phyloP scores from a whole-genome alignment of 2,888 invertebrate genomes.

The Cataglyphis cursor region DNA sequence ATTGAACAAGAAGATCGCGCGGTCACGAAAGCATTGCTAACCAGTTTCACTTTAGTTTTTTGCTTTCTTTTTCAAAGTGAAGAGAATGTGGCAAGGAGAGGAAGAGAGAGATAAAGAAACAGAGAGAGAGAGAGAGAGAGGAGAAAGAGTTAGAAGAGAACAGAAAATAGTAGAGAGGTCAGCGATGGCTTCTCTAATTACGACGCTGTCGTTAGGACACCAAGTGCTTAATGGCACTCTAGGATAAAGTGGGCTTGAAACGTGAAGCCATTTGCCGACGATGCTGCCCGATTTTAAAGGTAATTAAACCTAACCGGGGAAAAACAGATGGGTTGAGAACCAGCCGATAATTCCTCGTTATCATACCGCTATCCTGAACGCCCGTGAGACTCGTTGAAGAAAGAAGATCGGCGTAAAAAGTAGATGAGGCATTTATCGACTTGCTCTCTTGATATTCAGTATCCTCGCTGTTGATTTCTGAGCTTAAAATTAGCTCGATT shows the following conservation, averaged over 20 bases:
- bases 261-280: constrained; percentile 70
- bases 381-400: constrained; percentile 41
- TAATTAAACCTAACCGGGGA: constrained; percentile 69
- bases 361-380: constrained; percentile 50
- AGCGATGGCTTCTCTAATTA: constrained; percentile 73
- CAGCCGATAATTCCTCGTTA: constrained; percentile 57
- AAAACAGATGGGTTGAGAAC: constrained; percentile 64
- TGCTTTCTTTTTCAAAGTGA: not conserved
- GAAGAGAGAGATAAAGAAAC: not conserved
- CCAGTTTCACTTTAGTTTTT: constrained; percentile 18
- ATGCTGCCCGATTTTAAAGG: constrained; percentile 74
- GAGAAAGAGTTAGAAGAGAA: not conserved
- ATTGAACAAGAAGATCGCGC: constrained; percentile 16
- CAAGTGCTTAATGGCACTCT: constrained; percentile 76
- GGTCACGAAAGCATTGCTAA: not conserved
- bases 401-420: constrained; percentile 40
- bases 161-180: constrained; percentile 20
- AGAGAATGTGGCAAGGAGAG: constrained; percentile 13
- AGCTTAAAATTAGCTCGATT: not conserved
- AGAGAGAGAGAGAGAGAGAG: not conserved
- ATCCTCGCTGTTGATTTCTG: not conserved
- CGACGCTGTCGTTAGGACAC: constrained; percentile 71
- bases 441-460: constrained; percentile 32
- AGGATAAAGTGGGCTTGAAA: constrained; percentile 72
- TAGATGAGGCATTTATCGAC: constrained; percentile 51